phyloP scores from a whole-genome alignment of 2,888 invertebrate genomes.

The Ochropacha duplaris region DNA sequence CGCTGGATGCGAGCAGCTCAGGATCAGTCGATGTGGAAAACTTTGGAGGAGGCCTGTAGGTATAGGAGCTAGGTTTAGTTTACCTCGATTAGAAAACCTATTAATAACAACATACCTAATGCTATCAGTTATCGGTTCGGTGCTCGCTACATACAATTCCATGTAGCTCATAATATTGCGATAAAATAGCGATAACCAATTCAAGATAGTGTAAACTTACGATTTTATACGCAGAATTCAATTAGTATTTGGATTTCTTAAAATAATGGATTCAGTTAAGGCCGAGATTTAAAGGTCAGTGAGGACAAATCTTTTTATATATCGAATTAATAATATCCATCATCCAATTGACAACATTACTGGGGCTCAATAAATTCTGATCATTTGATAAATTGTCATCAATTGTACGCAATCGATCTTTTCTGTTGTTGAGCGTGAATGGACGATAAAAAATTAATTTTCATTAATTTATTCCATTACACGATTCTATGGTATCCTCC shows the following conservation, averaged over 20 bases:
- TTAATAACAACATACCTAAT: neutral
- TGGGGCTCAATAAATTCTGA: neutral
- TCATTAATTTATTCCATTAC: neutral
- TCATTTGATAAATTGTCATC: neutral
- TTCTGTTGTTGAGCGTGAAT: slow-evolving; percentile 4
- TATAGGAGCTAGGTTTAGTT: neutral
- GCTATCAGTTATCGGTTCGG: neutral
- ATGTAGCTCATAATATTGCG: neutral
- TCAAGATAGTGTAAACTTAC: neutral
- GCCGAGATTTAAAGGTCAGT: no score
- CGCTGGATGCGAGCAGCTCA: no score
- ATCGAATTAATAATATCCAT: no score
- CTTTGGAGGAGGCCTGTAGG: no score
- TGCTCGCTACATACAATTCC: neutral
- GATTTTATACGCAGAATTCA: neutral
- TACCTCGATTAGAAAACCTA: neutral
- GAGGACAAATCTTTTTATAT: no score
- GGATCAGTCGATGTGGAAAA: no score
- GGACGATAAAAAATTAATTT: neutral
- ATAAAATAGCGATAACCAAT: neutral
- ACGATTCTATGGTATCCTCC: no score
- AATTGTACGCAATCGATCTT: slow-evolving; percentile 11
- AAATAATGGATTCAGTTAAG: no score
- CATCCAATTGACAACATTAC: neutral
- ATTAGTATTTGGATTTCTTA: no score